Base-by-base conservation (phyloP, 35 echinoderm and acorn worm species). In the Holothuria glaberrima region DNA sequence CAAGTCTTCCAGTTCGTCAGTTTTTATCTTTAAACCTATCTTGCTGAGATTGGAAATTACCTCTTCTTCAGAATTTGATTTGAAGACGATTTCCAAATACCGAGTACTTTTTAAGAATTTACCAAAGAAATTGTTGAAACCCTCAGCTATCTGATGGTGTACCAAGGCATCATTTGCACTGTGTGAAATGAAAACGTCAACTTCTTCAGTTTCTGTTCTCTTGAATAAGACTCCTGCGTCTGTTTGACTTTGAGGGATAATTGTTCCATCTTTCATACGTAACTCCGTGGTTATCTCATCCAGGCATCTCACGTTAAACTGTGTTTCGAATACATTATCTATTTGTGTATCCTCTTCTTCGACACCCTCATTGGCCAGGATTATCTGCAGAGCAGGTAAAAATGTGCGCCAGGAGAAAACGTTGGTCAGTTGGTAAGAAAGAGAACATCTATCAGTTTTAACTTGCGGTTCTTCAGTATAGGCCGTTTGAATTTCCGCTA, bases 341-440 rank as follows among this genome's bases (percentile, higher is more conserved):
- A 48, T 16, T 2, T 48, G 41, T 48, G 0, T n/a, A 17, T 48
- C 20, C 4, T 50, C 74, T 54, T 22, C 25, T 2, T 54, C 16
- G 25, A 52, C n/a, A 5, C 20, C 14, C 38, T 78, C 44, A 35
- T 78, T 22, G 2, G 35, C 25, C 6, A 78, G 19, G 27, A 78
- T 78, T 24, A 13, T 26, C 44, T 78, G 50, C 44, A 78, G 50
- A 10, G 74, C 74, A 24, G 21, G 22, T 5, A 54, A 21, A 78
- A 78, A 78, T 4, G 10, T 74, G 29, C 13, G 26, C 74, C 74
- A 78, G 38, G 74, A 48, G 9, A 78, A 78, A 78, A 78, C 74
- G 19, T 21, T 50, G 16, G 38, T 50, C 50, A 78, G 33, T 12
- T 78, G 74, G n/a, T 21, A 12, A 78, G 74, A 48, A 25, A 78